Evolutionary conservation across 2,888 invertebrate genomes (phyloP), one percentile per base, ranked within the genome.

Genomic region (Drosophila antonietae): DNA sequence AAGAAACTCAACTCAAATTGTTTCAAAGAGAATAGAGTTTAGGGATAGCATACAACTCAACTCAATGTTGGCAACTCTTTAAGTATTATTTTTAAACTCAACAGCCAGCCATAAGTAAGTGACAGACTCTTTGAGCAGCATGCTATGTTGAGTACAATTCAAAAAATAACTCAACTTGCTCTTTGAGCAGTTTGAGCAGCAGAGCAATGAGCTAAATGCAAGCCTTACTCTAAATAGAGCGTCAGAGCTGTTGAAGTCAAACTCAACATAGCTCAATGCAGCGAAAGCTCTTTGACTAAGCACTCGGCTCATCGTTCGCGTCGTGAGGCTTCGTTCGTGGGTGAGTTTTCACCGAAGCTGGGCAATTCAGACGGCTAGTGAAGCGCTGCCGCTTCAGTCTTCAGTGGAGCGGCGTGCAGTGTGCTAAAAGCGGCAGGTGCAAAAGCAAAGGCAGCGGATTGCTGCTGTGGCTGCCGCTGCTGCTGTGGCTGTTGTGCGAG

Each of bases 401-500:
- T 78, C 75, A 75, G 85, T 90, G 84, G n/a, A 87, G 81, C 91
- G 85, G 80, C 89, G 87, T 84, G 78, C 88, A 72, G 89, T 78
- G 80, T 81, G 81, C 68, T 82, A n/a, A 83, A 75, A 72, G 71
- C 84, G 80, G 72, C 85, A 79, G n/a, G 72, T 68, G 70, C 33
- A 56, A 65, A 65, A 18, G 31, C 6, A 20, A 39, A 15, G 41
- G 18, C 35, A 15, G 39, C 47, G 14, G 39, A 28, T 23, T 41
- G 33, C 33, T 37, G 37, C 18, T 59, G 53, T 31, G 18, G 51
- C n/a, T n/a, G n/a, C n/a, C n/a, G n/a, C n/a, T n/a, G n/a, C n/a
- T 23, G 44, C 35, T 18, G 68, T n/a, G n/a, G n/a, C 59, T 55
- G 37, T 15, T 58, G 41, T 20, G 63, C 46, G 18, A 39, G 49